Evolutionary conservation across 2,888 invertebrate genomes (phyloP).

Genomic region (Eristalis tenax): DNA sequence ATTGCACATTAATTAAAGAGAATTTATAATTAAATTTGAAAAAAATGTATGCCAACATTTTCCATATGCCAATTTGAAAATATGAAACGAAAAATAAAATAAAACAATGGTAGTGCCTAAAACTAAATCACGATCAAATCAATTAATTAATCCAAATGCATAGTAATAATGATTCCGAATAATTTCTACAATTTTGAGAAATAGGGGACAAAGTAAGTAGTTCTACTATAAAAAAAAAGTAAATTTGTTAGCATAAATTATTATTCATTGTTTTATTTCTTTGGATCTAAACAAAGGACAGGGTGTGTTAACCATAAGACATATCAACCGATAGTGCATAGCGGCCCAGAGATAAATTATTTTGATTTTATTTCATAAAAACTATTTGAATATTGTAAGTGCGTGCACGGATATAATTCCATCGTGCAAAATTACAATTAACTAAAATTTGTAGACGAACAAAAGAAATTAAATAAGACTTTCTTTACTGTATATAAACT

Average conservation of each 20-base stretch:
- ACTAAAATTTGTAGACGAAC: conserved; percentile 44
- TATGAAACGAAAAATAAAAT: conserved; percentile 28
- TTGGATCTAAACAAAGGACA: conserved; percentile 58
- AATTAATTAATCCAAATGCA: conserved; percentile 65
- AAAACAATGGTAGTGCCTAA: conserved; percentile 53
- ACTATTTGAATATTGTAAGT: conserved; percentile 46
- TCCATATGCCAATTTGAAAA: conserved; percentile 73
- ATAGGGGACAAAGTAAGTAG: background rate
- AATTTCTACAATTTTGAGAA: conserved; percentile 24
- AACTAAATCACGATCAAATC: conserved; percentile 58
- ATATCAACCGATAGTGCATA: conserved; percentile 75
- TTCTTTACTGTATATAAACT: conserved; percentile 41
- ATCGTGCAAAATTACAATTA: conserved; percentile 67
- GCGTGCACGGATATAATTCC: conserved; percentile 58
- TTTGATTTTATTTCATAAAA: conserved; percentile 24
- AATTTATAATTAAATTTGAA: conserved; percentile 71
- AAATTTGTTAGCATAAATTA: conserved; percentile 70
- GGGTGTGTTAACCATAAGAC: conserved; percentile 82
- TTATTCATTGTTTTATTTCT: conserved; percentile 34
- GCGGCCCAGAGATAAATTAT: conserved; percentile 56
- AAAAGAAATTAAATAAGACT: conserved; percentile 3
- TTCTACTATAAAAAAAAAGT: conserved; percentile 40
- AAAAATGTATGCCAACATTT: conserved; percentile 80
- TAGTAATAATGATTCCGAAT: conserved; percentile 1
- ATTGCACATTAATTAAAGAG: conserved; percentile 56